Evolutionary conservation across 2,113 vertebrate species (phyloP).

Genomic region (Panurus biarmicus): DNA sequence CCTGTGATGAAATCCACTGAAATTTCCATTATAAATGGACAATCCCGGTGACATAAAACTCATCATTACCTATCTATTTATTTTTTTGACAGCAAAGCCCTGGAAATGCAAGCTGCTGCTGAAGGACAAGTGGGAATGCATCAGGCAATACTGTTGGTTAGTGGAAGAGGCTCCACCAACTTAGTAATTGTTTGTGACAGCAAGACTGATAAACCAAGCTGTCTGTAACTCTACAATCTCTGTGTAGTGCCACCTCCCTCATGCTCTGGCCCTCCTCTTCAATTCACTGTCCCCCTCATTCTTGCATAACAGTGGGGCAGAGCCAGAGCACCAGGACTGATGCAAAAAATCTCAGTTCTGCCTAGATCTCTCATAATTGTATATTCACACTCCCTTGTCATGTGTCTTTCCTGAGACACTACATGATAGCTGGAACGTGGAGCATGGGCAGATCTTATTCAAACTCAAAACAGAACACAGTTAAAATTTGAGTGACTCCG

Average conservation of each 20-base stretch:
- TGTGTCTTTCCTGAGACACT: not conserved
- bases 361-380: not conserved
- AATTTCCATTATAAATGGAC: not conserved
- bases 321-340: not conserved
- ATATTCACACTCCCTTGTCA: not conserved
- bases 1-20: not conserved
- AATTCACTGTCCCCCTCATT: not conserved
- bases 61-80: not conserved
- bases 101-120: not conserved
- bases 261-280: not conserved
- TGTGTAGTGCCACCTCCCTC: not conserved
- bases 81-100: not conserved
- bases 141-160: fast-evolving
- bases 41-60: not conserved
- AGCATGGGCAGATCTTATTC: not conserved
- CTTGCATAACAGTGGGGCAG: not conserved
- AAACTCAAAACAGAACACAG: not conserved
- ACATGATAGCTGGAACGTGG: not conserved
- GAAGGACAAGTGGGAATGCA: not conserved
- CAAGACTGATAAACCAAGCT: not conserved
- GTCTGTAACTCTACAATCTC: not conserved
- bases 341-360: not conserved
- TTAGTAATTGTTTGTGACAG: not conserved
- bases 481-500: not conserved
- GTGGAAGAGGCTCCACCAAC: not conserved